phyloP scores from a whole-genome alignment of 2,888 invertebrate genomes.

The Drosophila demipolita region DNA sequence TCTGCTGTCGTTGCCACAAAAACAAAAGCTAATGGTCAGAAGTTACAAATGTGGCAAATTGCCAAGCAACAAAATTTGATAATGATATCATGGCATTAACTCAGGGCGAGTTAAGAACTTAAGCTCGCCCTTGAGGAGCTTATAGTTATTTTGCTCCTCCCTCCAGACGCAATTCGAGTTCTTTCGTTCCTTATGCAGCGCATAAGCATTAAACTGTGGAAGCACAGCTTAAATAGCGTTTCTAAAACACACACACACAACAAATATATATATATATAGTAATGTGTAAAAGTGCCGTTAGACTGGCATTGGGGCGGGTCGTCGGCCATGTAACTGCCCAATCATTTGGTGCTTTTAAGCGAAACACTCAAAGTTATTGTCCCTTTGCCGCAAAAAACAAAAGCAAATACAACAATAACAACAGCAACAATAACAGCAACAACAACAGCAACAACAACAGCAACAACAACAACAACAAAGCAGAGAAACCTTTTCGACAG shows the following conservation, averaged over 20 bases:
- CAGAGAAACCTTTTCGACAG: conserved; percentile 39
- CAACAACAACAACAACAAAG: conserved; percentile 39
- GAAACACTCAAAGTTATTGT: conserved; percentile 70
- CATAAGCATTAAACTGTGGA: conserved; percentile 47
- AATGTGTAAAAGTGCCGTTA: conserved; percentile 66
- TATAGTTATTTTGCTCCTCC: conserved; percentile 51
- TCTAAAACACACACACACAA: conserved; percentile 25
- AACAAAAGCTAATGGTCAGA: conserved; percentile 78
- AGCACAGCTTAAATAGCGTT: conserved; percentile 59
- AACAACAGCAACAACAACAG: conserved; percentile 38
- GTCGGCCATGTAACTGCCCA: conserved; percentile 49
- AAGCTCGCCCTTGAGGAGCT: conserved; percentile 35
- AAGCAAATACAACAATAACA: conserved; percentile 26
- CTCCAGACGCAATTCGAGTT: conserved; percentile 35
- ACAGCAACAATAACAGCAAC: conserved; percentile 30
- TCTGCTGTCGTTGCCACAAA: conserved; percentile 58
- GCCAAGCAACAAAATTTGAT: conserved; percentile 56
- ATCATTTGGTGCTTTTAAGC: conserved; percentile 76
- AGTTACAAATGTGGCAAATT: conserved; percentile 62
- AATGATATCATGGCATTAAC: conserved; percentile 75
- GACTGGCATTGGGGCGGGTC: conserved; percentile 43
- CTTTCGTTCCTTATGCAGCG: conserved; percentile 44
- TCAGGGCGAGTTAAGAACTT: conserved; percentile 56
- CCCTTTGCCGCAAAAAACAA: conserved; percentile 50
- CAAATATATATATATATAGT: conserved; percentile 1